Evolutionary conservation across 2,797 vertebrate genomes (phyloP), one percentile per base, ranked within the genome.

Genomic region (Fundulus diaphanus): DNA sequence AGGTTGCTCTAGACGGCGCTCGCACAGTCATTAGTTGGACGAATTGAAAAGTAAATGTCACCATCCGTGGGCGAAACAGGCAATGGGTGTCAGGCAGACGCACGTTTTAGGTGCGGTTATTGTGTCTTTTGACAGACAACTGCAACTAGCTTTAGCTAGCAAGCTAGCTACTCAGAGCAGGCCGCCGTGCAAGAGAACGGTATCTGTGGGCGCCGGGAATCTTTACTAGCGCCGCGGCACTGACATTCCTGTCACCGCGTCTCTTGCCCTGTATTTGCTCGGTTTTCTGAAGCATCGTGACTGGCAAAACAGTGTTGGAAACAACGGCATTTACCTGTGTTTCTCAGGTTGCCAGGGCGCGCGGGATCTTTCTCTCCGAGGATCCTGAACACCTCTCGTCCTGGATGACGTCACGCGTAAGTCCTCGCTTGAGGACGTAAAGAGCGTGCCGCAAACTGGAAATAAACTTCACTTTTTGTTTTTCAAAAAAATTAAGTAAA

Each of bases 351-450:
- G 93, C 93, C 93, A 94, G 88, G 92, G 91, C 93, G 95, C 94
- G 95, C 95, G 95, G 94, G 94, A 94, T 94, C 93, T 95, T 94
- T 94, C 94, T 95, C 93, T 95, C 94, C 94, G 93, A 94, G 91
- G 93, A 95, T 95, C 95, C 93, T 95, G 95, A 96, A 95, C 95
- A 95, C 94, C 94, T 94, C 94, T 94, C 92, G 94, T 91, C 90
- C 92, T 90, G 86, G 83, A 11, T 96, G 92, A 96, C 95, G 95
- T 95, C 93, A 96, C 87, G 69, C 94, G 94, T 91, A 90, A 81
- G 80, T 87, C 82, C 87, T 87, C 87, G 84, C 87, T 87, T 31
- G 69, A 78, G 79, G 66, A 94, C 94, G 94, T 93, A 91, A 87
- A 88, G 82, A 78, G 69, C 74, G 82, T 78, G 87, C 82, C 76